Percentiles rank a stretch among this genome's conserved stretches.
Conservation (phyloP, 2,888 invertebrate genomes). For the Apamea crenata region DNA sequence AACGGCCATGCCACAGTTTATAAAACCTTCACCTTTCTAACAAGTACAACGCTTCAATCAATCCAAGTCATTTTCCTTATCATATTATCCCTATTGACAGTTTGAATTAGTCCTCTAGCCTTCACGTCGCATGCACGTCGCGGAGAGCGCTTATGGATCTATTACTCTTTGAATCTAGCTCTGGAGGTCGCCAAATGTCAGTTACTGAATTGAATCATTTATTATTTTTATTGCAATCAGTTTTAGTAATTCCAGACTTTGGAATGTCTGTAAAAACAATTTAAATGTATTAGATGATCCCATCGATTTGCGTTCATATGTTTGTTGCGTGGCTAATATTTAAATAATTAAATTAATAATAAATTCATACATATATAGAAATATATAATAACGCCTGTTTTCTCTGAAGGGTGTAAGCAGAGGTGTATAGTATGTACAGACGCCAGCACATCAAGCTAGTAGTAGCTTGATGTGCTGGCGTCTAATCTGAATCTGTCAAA, state of each 20-base stretch:
- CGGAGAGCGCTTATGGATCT: slow-evolving; percentile 1
- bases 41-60: slow-evolving; percentile 25
- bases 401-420: background rate
- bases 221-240: slow-evolving; percentile 11
- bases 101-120: slow-evolving; percentile 18
- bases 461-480: too few relatives aligned
- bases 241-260: too few relatives aligned
- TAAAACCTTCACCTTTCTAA: slow-evolving; percentile 41
- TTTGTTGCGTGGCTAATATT: background rate
- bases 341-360: too few relatives aligned
- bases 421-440: background rate
- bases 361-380: too few relatives aligned
- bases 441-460: too few relatives aligned
- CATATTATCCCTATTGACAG: slow-evolving; percentile 25
- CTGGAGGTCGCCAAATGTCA: slow-evolving; percentile 31
- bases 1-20: slow-evolving; percentile 18
- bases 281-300: too few relatives aligned
- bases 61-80: slow-evolving; percentile 32
- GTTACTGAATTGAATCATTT: slow-evolving; percentile 9
- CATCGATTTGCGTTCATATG: too few relatives aligned
- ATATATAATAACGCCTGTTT: too few relatives aligned
- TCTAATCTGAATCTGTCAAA: too few relatives aligned
- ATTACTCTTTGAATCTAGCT: slow-evolving; percentile 1
- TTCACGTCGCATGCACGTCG: slow-evolving; percentile 25
- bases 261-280: too few relatives aligned